Evolutionary conservation across 2,113 vertebrate species (phyloP).

Genomic region (Oncorhynchus gorbuscha): DNA sequence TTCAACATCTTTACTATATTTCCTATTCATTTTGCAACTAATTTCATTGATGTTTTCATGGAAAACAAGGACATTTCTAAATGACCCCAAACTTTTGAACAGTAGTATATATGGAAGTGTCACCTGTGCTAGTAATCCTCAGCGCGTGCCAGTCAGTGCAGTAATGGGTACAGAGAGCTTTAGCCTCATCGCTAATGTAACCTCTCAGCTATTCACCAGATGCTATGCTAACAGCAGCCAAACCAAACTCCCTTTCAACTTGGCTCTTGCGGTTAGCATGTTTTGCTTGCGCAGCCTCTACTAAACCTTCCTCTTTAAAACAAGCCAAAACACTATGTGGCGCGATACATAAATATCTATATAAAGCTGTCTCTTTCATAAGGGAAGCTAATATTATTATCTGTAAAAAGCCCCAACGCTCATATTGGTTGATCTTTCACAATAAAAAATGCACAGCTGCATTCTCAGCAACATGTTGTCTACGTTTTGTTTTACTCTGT

Average conservation of each 20-base stretch:
- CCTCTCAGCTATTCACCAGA: conserved; percentile 28
- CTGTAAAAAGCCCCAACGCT: conserved; percentile 16
- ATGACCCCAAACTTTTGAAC: too few relatives aligned
- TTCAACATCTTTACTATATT: too few relatives aligned
- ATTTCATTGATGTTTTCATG: too few relatives aligned
- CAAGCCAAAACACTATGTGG: conserved; percentile 16
- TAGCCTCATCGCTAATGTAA: neutral
- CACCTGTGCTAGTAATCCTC: conserved; percentile 6
- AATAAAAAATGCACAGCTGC: conserved; percentile 16
- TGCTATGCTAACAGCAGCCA: conserved; percentile 30
- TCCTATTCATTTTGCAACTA: too few relatives aligned
- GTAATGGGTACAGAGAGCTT: conserved; percentile 3
- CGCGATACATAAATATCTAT: conserved; percentile 15
- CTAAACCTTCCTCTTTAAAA: conserved; percentile 34
- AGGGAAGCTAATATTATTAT: conserved; percentile 26
- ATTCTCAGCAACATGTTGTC: conserved; percentile 3
- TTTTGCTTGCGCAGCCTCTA: conserved; percentile 38
- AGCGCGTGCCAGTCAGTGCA: neutral
- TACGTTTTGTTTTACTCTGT: neutral
- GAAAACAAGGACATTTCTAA: too few relatives aligned
- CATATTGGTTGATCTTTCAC: conserved; percentile 4
- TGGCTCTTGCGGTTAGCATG: conserved; percentile 36
- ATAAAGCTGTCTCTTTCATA: conserved; percentile 16
- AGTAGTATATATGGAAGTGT: neutral
- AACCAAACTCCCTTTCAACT: conserved; percentile 42